Percentiles rank a stretch among this genome's conserved stretches.
Evolutionary conservation across 2,888 invertebrate genomes (phyloP).

Genomic region (Prostheceraeus crozeri): DNA sequence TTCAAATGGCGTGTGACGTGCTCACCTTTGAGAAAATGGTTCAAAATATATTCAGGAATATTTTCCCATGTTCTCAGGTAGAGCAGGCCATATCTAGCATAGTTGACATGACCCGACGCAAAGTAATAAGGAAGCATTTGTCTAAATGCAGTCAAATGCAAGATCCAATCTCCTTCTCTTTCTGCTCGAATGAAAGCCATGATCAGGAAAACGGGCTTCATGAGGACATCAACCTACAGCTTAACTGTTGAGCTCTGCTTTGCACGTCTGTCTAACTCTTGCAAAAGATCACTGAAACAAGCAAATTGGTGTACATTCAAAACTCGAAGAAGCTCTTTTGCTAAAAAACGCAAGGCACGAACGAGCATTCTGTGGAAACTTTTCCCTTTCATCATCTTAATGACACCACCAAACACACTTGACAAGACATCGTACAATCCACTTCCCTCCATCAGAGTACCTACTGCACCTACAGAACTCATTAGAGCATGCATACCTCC

Average conservation of each 20-base stretch:
- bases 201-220: conserved; percentile 41
- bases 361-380: too few species aligned
- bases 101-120: conserved; percentile 42
- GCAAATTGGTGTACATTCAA: too few species aligned
- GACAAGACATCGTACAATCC: too few species aligned
- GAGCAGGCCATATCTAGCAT: conserved; percentile 42
- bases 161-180: conserved; percentile 42
- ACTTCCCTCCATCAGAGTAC: too few species aligned
- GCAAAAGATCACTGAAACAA: too few species aligned
- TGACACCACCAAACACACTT: too few species aligned
- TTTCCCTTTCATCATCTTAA: too few species aligned
- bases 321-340: too few species aligned
- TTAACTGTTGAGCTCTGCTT: conserved; percentile 32
- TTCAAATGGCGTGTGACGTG: conserved; percentile 42
- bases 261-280: conserved; percentile 35
- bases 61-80: conserved; percentile 41
- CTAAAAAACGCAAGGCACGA: too few species aligned
- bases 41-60: conserved; percentile 37
- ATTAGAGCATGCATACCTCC: too few species aligned
- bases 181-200: conserved; percentile 42
- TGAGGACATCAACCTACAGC: conserved; percentile 40
- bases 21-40: conserved; percentile 40
- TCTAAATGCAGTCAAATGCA: too few species aligned
- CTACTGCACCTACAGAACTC: too few species aligned
- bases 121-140: conserved; percentile 44